These are phyloP conservation scores for Agrotis clavis DNA, from an alignment of 2,888 invertebrate genomes.

Conservation along the genomic window DNA sequence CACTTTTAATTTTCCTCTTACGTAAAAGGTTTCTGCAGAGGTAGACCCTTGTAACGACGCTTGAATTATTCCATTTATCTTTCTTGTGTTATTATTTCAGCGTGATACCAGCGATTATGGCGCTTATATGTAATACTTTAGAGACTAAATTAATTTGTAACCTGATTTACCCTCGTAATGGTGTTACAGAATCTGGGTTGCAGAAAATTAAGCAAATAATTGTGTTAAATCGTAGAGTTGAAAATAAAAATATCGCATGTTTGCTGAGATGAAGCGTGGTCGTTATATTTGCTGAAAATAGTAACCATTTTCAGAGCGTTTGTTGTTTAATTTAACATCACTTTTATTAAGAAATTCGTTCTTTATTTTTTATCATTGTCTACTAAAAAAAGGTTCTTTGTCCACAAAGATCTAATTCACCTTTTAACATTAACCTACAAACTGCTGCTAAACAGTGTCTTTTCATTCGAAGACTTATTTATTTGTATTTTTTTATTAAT, in stretches of 20 bases:
- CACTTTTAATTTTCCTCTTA: conserved; percentile 39
- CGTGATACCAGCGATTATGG: conserved; percentile 59
- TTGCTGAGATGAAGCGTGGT: conserved; percentile 1
- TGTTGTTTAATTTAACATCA: not conserved
- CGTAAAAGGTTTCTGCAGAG: conserved; percentile 55
- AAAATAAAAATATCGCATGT: conserved; percentile 44
- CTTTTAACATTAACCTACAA: too few species aligned
- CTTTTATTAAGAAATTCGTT: not conserved
- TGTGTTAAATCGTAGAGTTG: conserved; percentile 37
- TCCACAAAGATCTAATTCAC: too few species aligned
- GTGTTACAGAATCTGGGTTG: conserved; percentile 49
- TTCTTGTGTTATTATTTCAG: conserved; percentile 73
- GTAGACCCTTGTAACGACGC: conserved; percentile 72
- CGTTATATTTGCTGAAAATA: not conserved
- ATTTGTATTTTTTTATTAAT: too few species aligned
- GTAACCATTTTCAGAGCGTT: not conserved
- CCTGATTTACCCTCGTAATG: conserved; percentile 49
- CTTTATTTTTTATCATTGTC: not conserved
- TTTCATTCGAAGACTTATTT: too few species aligned
- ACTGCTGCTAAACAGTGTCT: too few species aligned
- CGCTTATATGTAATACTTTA: conserved; percentile 53
- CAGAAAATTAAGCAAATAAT: conserved; percentile 61
- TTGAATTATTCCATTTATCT: conserved; percentile 76
- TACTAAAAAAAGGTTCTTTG: too few species aligned
- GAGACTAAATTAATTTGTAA: conserved; percentile 51